These are phyloP conservation scores for Cyphomyrus discorhynchus DNA, from an alignment of 2,113 vertebrate species.

Conservation along the genomic window DNA sequence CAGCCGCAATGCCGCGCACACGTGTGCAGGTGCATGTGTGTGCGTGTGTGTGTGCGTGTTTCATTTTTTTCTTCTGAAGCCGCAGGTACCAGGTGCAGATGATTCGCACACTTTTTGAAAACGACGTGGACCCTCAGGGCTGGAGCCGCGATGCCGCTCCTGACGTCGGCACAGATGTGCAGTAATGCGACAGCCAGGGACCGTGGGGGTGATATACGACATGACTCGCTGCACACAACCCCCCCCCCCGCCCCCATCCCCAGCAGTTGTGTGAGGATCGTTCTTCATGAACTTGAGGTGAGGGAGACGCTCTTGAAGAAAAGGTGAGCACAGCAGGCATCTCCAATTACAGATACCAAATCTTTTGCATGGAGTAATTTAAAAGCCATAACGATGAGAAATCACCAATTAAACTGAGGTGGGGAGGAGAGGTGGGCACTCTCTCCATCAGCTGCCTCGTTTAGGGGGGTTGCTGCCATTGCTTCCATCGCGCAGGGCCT, in stretches of 20 bases:
- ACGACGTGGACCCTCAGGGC: background rate
- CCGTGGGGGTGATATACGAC: background rate
- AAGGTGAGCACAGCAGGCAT: conserved; percentile 9
- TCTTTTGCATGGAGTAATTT: conserved; percentile 14
- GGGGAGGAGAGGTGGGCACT: background rate
- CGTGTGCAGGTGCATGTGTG: too few relatives aligned
- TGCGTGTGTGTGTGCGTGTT: background rate
- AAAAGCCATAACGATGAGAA: conserved; percentile 22
- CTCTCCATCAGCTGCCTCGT: conserved; percentile 1
- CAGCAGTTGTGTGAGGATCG: background rate
- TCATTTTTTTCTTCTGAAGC: background rate
- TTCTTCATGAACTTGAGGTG: background rate
- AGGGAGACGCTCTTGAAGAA: background rate
- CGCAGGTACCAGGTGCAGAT: background rate
- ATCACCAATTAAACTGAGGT: background rate
- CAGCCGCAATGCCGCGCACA: background rate
- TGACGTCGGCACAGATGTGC: background rate
- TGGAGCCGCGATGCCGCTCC: background rate
- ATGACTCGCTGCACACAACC: background rate
- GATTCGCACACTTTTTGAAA: background rate
- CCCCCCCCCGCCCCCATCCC: background rate
- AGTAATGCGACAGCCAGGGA: background rate
- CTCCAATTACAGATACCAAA: background rate
- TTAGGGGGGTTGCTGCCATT: background rate
- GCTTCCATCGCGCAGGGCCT: background rate